Percentiles rank a stretch among this genome's conserved stretches.
Conservation (phyloP, 2,888 invertebrate genomes). For the Theretra japonica region DNA sequence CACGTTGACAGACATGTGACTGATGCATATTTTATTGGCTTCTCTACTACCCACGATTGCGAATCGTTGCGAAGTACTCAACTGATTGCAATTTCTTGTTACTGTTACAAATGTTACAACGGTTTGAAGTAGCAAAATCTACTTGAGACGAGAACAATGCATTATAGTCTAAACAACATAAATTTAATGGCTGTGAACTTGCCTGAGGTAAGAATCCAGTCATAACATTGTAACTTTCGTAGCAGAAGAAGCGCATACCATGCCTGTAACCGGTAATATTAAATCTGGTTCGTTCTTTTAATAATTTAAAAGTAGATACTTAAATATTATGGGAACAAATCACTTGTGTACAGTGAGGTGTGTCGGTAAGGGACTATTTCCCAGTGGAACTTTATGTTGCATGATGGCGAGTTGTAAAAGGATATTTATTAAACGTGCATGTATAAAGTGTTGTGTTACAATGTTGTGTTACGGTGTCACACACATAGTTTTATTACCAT, state of each 20-base stretch:
- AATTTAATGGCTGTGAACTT: slow-evolving; percentile 13
- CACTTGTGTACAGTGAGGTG: not conserved
- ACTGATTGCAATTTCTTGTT: not conserved
- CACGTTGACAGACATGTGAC: slow-evolving; percentile 65
- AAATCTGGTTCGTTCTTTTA: not conserved
- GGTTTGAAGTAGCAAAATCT: not conserved
- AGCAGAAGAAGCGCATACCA: not conserved
- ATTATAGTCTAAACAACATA: slow-evolving; percentile 1
- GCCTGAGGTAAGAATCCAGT: slow-evolving; percentile 5
- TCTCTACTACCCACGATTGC: slow-evolving; percentile 63
- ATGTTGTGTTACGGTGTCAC: not conserved
- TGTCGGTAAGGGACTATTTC: not conserved
- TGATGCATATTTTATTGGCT: slow-evolving; percentile 80
- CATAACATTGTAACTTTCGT: slow-evolving; percentile 26
- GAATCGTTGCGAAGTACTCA: slow-evolving; percentile 42
- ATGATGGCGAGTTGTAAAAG: not conserved
- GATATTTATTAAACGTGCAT: not conserved
- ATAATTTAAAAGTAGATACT: not conserved
- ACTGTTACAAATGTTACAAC: slow-evolving; percentile 5
- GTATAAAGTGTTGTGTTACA: slow-evolving; percentile 2
- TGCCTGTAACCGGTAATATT: not conserved
- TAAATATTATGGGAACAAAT: slow-evolving; percentile 3
- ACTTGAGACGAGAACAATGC: not conserved
- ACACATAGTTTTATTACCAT: not conserved
- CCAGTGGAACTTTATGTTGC: not conserved